Evolutionary conservation across 1,140 invertebrate species (phyloP), one percentile per base, ranked within the genome.

Genomic region (Limonius californicus): DNA sequence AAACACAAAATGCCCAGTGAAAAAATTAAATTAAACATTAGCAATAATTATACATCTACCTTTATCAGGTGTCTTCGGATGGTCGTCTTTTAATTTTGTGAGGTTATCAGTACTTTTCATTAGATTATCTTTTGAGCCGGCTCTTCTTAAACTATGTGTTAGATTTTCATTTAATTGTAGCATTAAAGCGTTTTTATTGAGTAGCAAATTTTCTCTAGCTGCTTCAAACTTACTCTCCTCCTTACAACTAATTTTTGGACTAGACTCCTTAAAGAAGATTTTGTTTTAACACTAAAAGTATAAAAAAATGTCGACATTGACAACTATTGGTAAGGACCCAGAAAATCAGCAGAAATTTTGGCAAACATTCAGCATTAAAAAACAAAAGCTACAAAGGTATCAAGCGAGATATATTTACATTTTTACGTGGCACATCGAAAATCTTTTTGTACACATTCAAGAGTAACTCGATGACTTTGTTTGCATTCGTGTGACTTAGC

Each of bases 391-490:
- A n/a, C n/a, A n/a, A n/a, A n/a, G n/a, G n/a, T n/a, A n/a, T n/a
- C n/a, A n/a, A n/a, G n/a, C n/a, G 23, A 11, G 35, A 14, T 6
- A 12, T 39, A 50, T 18, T 50, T 50, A 50, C 45, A 6, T 16
- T 2, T 21, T 50, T 50, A 18, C 11, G 12, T 50, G 14, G 45
- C 16, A 21, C 16, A 18, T 18, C 16, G 2, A 3, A 4, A 18
- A 2, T 19, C 14, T 8, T 27, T 6, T 62, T 64, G 20, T 68
- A 72, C 54, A 59, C 68, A 7, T 39, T 62, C 6, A 73, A 60
- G 1, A 73, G 59, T 7, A 68, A 57, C 56, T 72, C 70, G 8
- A 69, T 58, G 14, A 72, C 42, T 50, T 62, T 63, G 1, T 66
- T 68, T 2, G 66, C 67, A 27, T 67, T 61, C 1, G 69, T 63